phyloP scores from a whole-genome alignment of 2,888 invertebrate genomes.

The Drosophila bunnanda region DNA sequence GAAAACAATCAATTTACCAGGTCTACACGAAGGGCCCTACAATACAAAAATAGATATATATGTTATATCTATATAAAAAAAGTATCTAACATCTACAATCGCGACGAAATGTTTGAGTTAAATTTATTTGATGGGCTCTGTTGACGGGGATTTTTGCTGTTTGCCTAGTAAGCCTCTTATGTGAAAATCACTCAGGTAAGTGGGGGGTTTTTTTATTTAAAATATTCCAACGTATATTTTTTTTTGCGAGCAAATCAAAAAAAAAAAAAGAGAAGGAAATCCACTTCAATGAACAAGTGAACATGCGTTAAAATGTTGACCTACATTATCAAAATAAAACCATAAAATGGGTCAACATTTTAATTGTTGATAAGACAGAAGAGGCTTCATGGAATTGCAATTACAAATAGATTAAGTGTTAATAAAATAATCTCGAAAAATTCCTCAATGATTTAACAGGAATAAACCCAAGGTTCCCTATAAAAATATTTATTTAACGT shows the following conservation, averaged over 20 bases:
- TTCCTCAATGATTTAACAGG: neutral
- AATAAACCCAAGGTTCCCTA: no score
- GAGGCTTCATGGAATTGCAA: neutral
- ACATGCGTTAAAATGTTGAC: conserved; percentile 12
- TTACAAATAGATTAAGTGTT: neutral
- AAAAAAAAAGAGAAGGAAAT: conserved; percentile 3
- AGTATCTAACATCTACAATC: conserved; percentile 20
- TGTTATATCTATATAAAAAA: conserved; percentile 10
- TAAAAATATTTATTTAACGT: no score
- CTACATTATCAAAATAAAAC: conserved; percentile 5
- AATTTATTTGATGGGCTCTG: conserved; percentile 42
- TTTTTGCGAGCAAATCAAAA: neutral
- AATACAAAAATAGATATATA: conserved; percentile 18
- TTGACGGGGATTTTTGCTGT: conserved; percentile 24
- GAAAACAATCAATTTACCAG: conserved; percentile 64
- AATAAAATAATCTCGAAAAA: neutral
- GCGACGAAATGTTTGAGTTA: conserved; percentile 40
- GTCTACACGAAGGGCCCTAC: conserved; percentile 52
- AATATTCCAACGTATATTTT: neutral
- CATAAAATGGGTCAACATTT: conserved; percentile 8
- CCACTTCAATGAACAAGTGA: conserved; percentile 12
- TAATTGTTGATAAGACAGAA: neutral
- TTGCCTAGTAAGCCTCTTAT: conserved; percentile 45
- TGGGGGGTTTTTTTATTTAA: neutral
- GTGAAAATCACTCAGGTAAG: conserved; percentile 24